phyloP scores from a whole-genome alignment of 53 echinoderm and acorn worm genomes.

The Holothuria leucospilota region DNA sequence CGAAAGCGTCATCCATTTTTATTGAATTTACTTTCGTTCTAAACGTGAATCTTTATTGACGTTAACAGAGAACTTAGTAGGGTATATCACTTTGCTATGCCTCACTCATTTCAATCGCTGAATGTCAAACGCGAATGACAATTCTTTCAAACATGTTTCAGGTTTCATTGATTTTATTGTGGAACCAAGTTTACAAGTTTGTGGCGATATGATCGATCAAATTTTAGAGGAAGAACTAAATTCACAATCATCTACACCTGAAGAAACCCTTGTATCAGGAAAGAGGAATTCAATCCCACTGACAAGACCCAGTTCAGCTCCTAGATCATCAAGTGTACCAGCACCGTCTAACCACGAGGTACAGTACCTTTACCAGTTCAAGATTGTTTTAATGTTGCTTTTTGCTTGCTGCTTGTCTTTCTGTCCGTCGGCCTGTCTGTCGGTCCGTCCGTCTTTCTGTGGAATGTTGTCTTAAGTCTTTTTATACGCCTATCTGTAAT shows the following conservation, averaged over 20 bases:
- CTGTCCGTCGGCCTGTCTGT: too few relatives aligned
- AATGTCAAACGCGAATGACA: background rate
- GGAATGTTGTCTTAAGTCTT: too few relatives aligned
- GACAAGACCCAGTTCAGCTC: slow-evolving; percentile 84
- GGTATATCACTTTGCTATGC: too few relatives aligned
- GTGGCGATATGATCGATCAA: slow-evolving; percentile 93
- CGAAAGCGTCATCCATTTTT: too few relatives aligned
- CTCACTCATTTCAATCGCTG: too few relatives aligned
- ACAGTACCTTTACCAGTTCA: background rate
- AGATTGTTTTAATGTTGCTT: too few relatives aligned
- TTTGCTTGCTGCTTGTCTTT: too few relatives aligned
- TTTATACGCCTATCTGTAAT: too few relatives aligned
- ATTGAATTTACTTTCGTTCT: too few relatives aligned
- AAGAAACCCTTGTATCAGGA: slow-evolving; percentile 67
- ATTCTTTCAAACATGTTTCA: slow-evolving; percentile 29
- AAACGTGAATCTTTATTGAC: too few relatives aligned
- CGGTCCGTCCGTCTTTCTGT: too few relatives aligned
- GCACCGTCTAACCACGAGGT: slow-evolving; percentile 67
- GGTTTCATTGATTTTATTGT: slow-evolving; percentile 98
- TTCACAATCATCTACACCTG: slow-evolving; percentile 70
- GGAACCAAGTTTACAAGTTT: slow-evolving; percentile 88
- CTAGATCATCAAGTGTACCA: slow-evolving; percentile 85
- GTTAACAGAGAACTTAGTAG: too few relatives aligned
- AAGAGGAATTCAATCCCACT: slow-evolving; percentile 90
- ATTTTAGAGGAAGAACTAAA: slow-evolving; percentile 77